These are phyloP conservation scores for Theodoxus fluviatilis DNA, from an alignment of 2,888 invertebrate species.

Conservation along the genomic window DNA sequence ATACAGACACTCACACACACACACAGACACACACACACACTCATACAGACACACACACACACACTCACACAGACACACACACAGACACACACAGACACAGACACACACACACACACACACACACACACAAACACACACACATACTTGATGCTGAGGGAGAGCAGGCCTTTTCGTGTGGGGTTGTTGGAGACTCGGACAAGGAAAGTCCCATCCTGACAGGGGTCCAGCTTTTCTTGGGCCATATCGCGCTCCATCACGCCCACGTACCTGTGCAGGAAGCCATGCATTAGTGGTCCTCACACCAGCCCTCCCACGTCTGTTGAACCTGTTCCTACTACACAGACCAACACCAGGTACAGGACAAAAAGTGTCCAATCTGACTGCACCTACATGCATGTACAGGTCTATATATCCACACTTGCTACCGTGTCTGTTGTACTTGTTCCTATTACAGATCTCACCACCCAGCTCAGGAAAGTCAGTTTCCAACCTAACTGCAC, in stretches of 20 bases:
- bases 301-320: constrained; percentile 24
- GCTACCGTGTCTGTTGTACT: no score
- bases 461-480: no score
- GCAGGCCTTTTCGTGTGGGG: constrained; percentile 54
- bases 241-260: constrained; percentile 56
- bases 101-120: not conserved
- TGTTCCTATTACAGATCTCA: no score
- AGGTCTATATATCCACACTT: constrained; percentile 1
- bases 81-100: constrained; percentile 8
- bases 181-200: constrained; percentile 65
- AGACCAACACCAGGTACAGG: not conserved
- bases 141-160: constrained; percentile 66
- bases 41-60: no score
- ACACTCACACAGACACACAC: not conserved
- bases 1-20: no score
- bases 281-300: constrained; percentile 6
- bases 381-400: not conserved
- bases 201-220: constrained; percentile 65
- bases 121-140: constrained; percentile 27
- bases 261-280: constrained; percentile 52
- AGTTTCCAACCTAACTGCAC: no score
- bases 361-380: constrained; percentile 13
- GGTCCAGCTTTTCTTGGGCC: constrained; percentile 57
- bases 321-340: not conserved
- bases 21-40: no score